Percentiles rank a stretch among this genome's conserved stretches.
These are phyloP conservation scores for Palloptera scutellata DNA, from an alignment of 2,888 invertebrate genomes.

Conservation along the genomic window DNA sequence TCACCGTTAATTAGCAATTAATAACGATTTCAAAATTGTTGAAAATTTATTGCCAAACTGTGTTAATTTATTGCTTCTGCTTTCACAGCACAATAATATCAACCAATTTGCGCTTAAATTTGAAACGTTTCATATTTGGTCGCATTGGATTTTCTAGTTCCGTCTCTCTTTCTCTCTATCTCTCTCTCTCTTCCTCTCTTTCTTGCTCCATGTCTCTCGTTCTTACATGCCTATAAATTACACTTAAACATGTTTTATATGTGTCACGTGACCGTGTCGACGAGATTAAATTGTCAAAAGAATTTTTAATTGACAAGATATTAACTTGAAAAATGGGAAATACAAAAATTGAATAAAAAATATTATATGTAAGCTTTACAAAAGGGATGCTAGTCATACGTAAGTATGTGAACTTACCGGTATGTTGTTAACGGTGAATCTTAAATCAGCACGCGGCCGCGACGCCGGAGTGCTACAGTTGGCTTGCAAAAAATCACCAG, in stretches of 20 bases:
- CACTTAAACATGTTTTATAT: neutral
- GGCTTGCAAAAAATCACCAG: slow-evolving; percentile 76
- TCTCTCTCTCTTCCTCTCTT: no score
- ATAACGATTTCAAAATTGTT: slow-evolving; percentile 38
- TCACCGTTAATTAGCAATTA: slow-evolving; percentile 44
- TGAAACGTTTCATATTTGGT: neutral
- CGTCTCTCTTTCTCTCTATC: no score
- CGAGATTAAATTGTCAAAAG: no score
- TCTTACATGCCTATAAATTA: slow-evolving; percentile 12
- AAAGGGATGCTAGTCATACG: neutral
- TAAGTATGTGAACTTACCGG: slow-evolving; percentile 70
- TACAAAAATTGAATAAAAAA: no score
- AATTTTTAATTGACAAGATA: no score
- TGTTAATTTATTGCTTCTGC: no score
- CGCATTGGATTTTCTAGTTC: no score
- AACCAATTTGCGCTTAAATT: neutral
- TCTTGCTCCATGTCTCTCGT: no score
- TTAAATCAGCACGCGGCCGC: slow-evolving; percentile 75
- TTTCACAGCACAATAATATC: neutral
- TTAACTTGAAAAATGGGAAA: no score
- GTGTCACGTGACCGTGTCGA: neutral
- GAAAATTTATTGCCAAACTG: slow-evolving; percentile 22
- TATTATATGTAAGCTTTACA: no score
- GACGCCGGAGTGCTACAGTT: slow-evolving; percentile 82
- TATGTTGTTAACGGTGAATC: slow-evolving; percentile 79